Evolutionary conservation across 2,797 vertebrate species (phyloP).

Genomic region (Malacoctenus gilli): DNA sequence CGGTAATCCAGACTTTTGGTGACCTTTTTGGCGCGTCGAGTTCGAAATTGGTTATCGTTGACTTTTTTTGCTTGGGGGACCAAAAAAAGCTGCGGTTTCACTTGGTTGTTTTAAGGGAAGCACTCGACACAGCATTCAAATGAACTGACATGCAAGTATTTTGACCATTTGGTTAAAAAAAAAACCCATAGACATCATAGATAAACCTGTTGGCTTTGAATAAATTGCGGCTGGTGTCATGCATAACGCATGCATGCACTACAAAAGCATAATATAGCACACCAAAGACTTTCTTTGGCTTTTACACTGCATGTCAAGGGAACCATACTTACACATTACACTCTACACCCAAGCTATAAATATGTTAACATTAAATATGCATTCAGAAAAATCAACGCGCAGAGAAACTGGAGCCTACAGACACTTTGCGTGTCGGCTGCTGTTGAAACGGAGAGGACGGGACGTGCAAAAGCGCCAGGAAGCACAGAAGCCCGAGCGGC

Average conservation of each 20-base stretch:
- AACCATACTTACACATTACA: not conserved
- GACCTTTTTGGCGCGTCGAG: too few relatives aligned
- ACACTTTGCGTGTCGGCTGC: not conserved
- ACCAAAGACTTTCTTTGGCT: not conserved
- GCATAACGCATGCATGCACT: not conserved
- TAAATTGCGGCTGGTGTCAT: not conserved
- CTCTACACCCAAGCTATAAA: not conserved
- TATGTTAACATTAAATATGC: constrained; percentile 3
- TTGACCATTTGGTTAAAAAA: too few relatives aligned
- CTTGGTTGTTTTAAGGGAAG: too few relatives aligned
- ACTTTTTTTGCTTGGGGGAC: too few relatives aligned
- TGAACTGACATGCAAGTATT: too few relatives aligned
- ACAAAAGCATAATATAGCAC: not conserved
- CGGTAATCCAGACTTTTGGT: too few relatives aligned
- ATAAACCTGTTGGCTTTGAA: too few relatives aligned
- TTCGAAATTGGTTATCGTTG: too few relatives aligned
- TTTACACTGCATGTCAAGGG: not conserved
- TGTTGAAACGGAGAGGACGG: not conserved
- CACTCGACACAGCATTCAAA: too few relatives aligned
- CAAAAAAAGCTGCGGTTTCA: too few relatives aligned
- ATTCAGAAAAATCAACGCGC: not conserved
- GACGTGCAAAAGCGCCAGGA: constrained; percentile 9
- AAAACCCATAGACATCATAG: too few relatives aligned
- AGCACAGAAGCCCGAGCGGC: constrained; percentile 4
- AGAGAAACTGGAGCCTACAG: constrained; percentile 1